These are phyloP conservation scores for Leptatherina wallacei DNA, from an alignment of 2,797 vertebrate genomes.

Conservation along the genomic window DNA sequence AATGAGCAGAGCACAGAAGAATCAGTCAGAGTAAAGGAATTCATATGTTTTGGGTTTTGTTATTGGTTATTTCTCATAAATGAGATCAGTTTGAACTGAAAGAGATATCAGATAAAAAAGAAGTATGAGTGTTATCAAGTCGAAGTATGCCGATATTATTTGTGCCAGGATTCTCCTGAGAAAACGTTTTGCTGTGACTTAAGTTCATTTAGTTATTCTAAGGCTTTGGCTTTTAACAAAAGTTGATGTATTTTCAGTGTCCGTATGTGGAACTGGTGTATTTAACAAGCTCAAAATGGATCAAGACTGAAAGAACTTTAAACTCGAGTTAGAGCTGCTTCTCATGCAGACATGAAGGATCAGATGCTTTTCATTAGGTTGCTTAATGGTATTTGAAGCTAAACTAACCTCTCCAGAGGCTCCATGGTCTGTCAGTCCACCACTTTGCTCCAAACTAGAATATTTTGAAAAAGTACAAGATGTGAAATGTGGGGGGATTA, in stretches of 20 bases:
- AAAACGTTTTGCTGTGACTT: background rate
- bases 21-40: background rate
- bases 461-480: background rate
- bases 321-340: background rate
- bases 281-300: background rate
- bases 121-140: too few relatives aligned
- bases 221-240: background rate
- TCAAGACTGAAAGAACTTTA: background rate
- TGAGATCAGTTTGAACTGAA: background rate
- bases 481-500: background rate
- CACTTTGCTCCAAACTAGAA: background rate
- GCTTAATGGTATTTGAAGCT: background rate
- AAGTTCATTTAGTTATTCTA: background rate
- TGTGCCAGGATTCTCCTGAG: too few relatives aligned
- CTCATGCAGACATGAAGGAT: background rate
- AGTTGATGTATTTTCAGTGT: background rate
- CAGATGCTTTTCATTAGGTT: slow-evolving; percentile 7
- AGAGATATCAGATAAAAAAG: background rate
- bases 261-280: background rate
- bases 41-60: slow-evolving; percentile 1
- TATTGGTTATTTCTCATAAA: background rate
- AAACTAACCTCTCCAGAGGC: background rate
- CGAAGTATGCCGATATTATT: too few relatives aligned
- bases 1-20: slow-evolving; percentile 19
- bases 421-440: background rate